These are phyloP conservation scores for Carabus problematicus DNA, from an alignment of 2,888 invertebrate genomes.

Conservation along the genomic window DNA sequence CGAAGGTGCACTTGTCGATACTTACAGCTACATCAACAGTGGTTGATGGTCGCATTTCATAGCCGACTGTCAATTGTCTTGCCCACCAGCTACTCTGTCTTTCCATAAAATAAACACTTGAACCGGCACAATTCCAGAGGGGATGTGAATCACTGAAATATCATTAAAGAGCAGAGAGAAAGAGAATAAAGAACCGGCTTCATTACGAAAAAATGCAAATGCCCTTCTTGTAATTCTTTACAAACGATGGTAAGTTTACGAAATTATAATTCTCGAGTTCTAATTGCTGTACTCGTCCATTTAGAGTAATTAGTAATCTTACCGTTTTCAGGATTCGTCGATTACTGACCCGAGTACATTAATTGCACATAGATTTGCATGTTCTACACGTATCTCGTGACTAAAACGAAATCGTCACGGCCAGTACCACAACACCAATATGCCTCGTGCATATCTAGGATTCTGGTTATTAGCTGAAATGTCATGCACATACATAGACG, in stretches of 20 bases:
- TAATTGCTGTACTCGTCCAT: conserved; percentile 41
- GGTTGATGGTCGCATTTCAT: too few species aligned
- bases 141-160: too few species aligned
- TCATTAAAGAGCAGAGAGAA: background rate
- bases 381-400: conserved; percentile 1
- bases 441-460: too few species aligned
- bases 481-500: too few species aligned
- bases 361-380: conserved; percentile 25
- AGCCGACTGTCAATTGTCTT: conserved; percentile 4
- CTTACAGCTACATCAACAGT: too few species aligned
- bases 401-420: background rate
- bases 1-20: too few species aligned
- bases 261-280: conserved; percentile 41
- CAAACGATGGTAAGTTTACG: conserved; percentile 40
- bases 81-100: conserved; percentile 16
- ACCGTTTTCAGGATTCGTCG: conserved; percentile 40
- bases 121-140: too few species aligned
- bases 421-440: background rate
- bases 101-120: conserved; percentile 42
- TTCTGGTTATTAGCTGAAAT: too few species aligned
- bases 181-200: conserved; percentile 40
- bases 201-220: conserved; percentile 42
- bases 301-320: conserved; percentile 42
- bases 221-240: conserved; percentile 40
- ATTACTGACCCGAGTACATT: conserved; percentile 35